A percentile compares a stretch with the other conserved stretches of the same genome.
phyloP scores from a whole-genome alignment of 1,140 invertebrate genomes.

The Tetragonula clypearis region DNA sequence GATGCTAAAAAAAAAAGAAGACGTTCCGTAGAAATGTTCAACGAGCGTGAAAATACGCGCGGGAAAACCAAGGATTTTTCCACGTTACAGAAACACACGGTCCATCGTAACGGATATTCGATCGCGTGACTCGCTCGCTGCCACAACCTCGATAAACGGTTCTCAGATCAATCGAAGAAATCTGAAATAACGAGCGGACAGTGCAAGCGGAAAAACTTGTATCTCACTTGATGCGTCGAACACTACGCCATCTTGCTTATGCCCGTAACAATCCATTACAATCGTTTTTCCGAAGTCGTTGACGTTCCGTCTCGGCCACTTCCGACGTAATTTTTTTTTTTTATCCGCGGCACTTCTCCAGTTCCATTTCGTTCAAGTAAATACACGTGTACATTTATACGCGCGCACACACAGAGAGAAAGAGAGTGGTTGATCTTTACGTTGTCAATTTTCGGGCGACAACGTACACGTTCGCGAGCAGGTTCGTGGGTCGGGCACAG shows the following conservation, averaged over 20 bases:
- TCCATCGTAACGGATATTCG: neutral
- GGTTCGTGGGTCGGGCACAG: conserved; percentile 11
- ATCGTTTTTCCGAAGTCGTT: conserved; percentile 57
- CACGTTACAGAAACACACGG: neutral
- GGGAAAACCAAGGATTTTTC: conserved; percentile 38
- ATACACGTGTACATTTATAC: conserved; percentile 18
- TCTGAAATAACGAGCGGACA: neutral
- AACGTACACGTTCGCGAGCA: neutral
- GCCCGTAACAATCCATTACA: conserved; percentile 31
- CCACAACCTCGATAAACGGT: neutral
- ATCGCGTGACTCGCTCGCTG: neutral
- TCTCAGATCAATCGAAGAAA: neutral
- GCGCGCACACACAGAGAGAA: no score
- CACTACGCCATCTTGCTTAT: conserved; percentile 60
- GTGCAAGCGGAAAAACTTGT: neutral
- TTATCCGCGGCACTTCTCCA: neutral
- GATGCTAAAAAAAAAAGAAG: conserved; percentile 33
- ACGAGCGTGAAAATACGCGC: conserved; percentile 26
- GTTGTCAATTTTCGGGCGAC: conserved; percentile 6
- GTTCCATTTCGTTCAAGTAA: conserved; percentile 10
- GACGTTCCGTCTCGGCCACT: conserved; percentile 30
- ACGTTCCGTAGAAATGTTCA: neutral
- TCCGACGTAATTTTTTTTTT: conserved; percentile 38
- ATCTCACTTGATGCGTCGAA: conserved; percentile 15
- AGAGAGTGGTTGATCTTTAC: conserved; percentile 8